Evolutionary conservation across 2,113 vertebrate species (phyloP).

Genomic region (Malurus elegans): DNA sequence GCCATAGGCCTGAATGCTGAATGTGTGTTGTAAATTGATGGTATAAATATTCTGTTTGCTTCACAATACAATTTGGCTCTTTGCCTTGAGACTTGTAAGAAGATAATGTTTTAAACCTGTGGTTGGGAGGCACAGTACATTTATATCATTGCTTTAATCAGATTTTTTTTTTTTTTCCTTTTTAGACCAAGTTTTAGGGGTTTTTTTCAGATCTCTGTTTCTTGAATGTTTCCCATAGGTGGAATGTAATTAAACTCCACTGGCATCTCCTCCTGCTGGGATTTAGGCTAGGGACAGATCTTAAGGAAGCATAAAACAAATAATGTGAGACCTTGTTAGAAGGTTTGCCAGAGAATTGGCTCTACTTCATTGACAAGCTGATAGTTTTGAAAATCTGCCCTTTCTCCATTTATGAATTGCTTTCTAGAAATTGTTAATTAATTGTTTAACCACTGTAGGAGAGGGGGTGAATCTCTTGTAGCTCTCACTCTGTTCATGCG

Average conservation of each 20-base stretch:
- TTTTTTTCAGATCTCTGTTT: slow-evolving; percentile 53
- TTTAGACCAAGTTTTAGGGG: not conserved
- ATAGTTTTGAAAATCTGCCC: slow-evolving; percentile 38
- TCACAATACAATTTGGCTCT: not conserved
- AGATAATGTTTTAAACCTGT: not conserved
- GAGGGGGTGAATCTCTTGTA: not conserved
- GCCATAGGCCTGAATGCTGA: not conserved
- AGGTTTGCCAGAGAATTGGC: slow-evolving; percentile 5
- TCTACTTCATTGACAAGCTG: slow-evolving; percentile 37
- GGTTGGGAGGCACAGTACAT: not conserved
- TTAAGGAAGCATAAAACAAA: slow-evolving; percentile 47
- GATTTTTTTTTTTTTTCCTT: not conserved
- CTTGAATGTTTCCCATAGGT: slow-evolving; percentile 61
- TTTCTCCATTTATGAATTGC: slow-evolving; percentile 10
- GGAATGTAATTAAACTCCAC: slow-evolving; percentile 71
- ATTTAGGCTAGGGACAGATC: slow-evolving; percentile 56
- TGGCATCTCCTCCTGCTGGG: slow-evolving; percentile 59
- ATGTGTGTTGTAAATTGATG: not conserved
- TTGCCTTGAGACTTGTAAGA: slow-evolving; percentile 12
- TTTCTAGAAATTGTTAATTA: slow-evolving; percentile 50
- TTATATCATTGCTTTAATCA: slow-evolving; percentile 39
- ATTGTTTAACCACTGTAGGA: not conserved
- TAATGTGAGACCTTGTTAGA: slow-evolving; percentile 48
- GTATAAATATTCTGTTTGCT: not conserved
- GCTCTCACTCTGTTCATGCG: not conserved